phyloP scores from a whole-genome alignment of 2,113 vertebrate genomes.

The Rhinopomastus cyanomelas region DNA sequence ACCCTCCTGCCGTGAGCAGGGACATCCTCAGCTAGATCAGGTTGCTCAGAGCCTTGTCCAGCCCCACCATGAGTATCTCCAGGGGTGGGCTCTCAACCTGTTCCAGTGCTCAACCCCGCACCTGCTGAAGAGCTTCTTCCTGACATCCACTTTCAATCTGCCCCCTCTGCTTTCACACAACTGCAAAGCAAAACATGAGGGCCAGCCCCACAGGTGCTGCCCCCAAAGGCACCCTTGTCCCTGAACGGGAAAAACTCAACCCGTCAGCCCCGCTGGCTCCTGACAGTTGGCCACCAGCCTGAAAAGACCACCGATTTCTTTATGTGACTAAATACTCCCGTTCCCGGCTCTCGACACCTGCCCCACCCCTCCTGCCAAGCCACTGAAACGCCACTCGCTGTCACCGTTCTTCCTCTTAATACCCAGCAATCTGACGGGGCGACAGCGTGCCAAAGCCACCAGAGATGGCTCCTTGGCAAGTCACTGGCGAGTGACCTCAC shows the following conservation, averaged over 20 bases:
- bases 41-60: too few relatives aligned
- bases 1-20: too few relatives aligned
- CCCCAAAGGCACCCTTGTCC: background rate
- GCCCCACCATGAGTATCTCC: too few relatives aligned
- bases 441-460: constrained; percentile 23
- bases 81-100: too few relatives aligned
- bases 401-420: constrained; percentile 17
- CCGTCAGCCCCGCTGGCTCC: constrained; percentile 16
- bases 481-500: background rate
- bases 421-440: background rate
- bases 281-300: constrained; percentile 42
- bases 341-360: background rate
- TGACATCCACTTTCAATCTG: too few relatives aligned
- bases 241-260: background rate
- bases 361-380: background rate
- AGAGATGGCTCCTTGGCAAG: constrained; percentile 20
- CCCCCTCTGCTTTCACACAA: too few relatives aligned
- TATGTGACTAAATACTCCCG: constrained; percentile 41
- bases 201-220: background rate
- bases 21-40: too few relatives aligned
- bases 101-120: too few relatives aligned
- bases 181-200: background rate
- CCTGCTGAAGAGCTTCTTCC: too few relatives aligned
- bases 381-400: background rate
- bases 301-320: constrained; percentile 54